Evolutionary conservation across 2,797 vertebrate species (phyloP).

Genomic region (Syngnathus acus): DNA sequence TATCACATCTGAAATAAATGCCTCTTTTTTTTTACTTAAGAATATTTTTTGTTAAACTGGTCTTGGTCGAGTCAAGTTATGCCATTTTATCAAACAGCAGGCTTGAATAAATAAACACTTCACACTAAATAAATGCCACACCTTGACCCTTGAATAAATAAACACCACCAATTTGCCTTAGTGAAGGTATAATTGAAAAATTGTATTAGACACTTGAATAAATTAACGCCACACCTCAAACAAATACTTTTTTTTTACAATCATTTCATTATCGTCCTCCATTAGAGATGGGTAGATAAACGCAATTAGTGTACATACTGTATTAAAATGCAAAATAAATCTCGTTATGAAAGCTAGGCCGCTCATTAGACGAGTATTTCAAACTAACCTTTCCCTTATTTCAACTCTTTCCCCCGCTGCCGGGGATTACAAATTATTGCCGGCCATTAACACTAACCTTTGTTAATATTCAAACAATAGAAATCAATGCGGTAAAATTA

Average conservation of each 20-base stretch:
- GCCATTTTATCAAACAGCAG: too few species aligned
- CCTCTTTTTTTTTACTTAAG: too few species aligned
- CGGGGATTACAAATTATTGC: constrained; percentile 34
- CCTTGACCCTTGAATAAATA: background rate
- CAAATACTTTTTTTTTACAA: too few species aligned
- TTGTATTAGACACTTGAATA: background rate
- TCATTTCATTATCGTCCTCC: too few species aligned
- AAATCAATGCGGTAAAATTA: background rate
- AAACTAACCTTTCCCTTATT: constrained; percentile 25
- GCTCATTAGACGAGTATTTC: background rate
- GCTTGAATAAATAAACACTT: too few species aligned
- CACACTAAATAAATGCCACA: too few species aligned
- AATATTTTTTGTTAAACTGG: too few species aligned
- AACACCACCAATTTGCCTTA: background rate
- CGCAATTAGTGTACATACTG: background rate
- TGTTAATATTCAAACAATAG: background rate
- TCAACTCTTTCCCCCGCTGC: constrained; percentile 10
- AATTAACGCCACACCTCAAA: background rate
- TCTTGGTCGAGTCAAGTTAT: too few species aligned
- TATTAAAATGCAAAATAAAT: background rate
- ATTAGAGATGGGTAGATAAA: background rate
- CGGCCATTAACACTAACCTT: constrained; percentile 21
- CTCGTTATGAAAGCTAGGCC: background rate
- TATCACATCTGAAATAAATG: background rate
- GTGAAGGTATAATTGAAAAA: too few species aligned